Evolutionary conservation across 2,797 vertebrate species (phyloP), one percentile per base, ranked within the genome.

Genomic region (Lophotriccus pileatus): DNA sequence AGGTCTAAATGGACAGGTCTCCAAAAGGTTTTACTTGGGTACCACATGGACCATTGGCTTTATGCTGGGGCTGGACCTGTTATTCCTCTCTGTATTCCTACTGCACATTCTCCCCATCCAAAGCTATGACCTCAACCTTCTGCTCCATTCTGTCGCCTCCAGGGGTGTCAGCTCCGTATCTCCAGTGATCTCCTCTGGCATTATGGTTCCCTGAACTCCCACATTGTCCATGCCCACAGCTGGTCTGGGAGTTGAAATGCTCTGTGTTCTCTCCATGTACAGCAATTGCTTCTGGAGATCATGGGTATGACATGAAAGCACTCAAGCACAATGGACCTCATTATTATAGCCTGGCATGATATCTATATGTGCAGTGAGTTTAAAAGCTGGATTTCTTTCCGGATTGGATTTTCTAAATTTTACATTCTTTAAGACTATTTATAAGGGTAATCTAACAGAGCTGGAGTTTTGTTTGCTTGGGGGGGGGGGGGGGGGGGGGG

Each of bases 121-220:
- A n/a, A 88, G 12, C 22, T 91, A 37, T 0, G 9, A 53, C 36
- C 43, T 87, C 74, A 76, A 19, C 10, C 16, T 41, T 52, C 25
- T 76, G 43, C 10, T 59, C n/a, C 15, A 1, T 44, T 78, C 67
- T 59, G 0, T 36, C 30, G 72, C 32, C 34, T 55, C 17, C 0
- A 2, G 10, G 25, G 70, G 32, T 0, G 0, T 8, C 32, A 41
- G 10, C 32, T 85, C 46, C 6, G 0, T 39, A 23, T 9, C 47
- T 72, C 49, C 60, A 64, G 46, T 1, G 20, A 20, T 58, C 43
- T 81, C 21, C 24, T 81, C 69, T 78, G 73, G 28, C 12, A 28
- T 53, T 19, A 2, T 5, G 16, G 16, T 2, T 17, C 30, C 7
- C 36, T 36, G 36, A 55, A 10, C 10, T 20, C 55, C 18, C 21